phyloP scores from a whole-genome alignment of 2,113 vertebrate species.

The Psilopogon haemacephalus region DNA sequence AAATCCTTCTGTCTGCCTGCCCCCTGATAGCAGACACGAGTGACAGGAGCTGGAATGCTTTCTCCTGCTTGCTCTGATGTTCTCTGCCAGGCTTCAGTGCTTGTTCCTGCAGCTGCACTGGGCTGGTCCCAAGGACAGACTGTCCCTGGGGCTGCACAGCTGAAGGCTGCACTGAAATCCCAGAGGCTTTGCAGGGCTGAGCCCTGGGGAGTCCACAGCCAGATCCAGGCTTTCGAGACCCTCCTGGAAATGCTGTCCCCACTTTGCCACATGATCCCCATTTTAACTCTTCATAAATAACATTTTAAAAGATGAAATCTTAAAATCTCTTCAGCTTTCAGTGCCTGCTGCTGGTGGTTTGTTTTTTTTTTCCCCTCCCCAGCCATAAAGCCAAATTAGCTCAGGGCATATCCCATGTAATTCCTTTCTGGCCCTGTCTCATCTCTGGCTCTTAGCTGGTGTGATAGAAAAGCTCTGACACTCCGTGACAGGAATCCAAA shows the following conservation, averaged over 20 bases:
- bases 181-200: neutral
- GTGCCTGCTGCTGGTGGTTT: neutral
- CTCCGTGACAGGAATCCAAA: constrained; percentile 39
- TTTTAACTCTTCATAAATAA: neutral
- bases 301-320: constrained; percentile 17
- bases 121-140: neutral
- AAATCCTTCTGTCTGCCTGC: neutral
- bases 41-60: neutral
- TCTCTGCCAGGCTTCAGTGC: neutral
- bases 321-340: neutral
- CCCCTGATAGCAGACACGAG: rapidly evolving
- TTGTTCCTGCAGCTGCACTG: neutral
- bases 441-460: constrained; percentile 38
- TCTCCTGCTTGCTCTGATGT: neutral
- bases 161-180: neutral
- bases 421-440: constrained; percentile 39
- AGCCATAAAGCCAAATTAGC: constrained; percentile 24
- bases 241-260: neutral
- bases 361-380: neutral
- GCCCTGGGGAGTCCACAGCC: neutral
- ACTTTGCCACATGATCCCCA: neutral
- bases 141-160: neutral
- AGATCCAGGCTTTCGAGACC: neutral
- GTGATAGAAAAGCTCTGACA: constrained; percentile 48
- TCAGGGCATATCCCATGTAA: constrained; percentile 32